Evolutionary conservation across 2,888 invertebrate species (phyloP).

Genomic region (Cephus nigrinus): DNA sequence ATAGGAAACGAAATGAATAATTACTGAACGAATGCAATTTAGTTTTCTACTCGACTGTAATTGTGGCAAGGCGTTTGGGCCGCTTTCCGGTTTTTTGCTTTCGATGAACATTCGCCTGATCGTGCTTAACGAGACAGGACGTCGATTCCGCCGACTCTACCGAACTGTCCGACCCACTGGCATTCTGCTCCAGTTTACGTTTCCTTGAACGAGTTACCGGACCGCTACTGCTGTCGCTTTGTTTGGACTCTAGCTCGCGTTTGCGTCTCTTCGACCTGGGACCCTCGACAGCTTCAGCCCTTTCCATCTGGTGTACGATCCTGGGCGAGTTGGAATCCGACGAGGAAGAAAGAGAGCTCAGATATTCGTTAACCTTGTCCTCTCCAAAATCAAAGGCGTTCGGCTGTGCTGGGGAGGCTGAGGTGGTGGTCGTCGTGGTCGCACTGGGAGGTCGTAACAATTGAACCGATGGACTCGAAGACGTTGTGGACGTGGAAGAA

Average conservation of each 20-base stretch:
- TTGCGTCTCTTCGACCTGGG: constrained; percentile 41
- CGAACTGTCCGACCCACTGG: constrained; percentile 33
- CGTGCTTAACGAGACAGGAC: constrained; percentile 31
- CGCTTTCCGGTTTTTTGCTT: constrained; percentile 55
- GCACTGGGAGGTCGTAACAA: constrained; percentile 44
- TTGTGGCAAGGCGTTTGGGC: constrained; percentile 47
- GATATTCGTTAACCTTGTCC: constrained; percentile 67
- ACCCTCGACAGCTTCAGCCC: constrained; percentile 18
- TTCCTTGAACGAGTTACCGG: constrained; percentile 60
- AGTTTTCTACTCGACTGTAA: constrained; percentile 46
- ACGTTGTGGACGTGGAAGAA: constrained; percentile 65
- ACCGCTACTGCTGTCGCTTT: constrained; percentile 31
- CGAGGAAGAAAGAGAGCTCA: constrained; percentile 67
- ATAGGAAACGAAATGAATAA: constrained; percentile 34
- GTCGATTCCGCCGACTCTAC: constrained; percentile 35
- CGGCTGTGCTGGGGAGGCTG: constrained; percentile 54
- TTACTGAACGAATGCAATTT: constrained; percentile 19
- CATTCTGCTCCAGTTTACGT: constrained; percentile 50
- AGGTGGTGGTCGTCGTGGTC: constrained; percentile 35
- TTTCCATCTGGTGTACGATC: constrained; percentile 17
- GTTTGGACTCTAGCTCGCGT: constrained; percentile 23
- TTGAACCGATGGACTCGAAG: constrained; percentile 47
- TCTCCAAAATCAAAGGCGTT: constrained; percentile 67
- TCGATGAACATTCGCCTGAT: constrained; percentile 42
- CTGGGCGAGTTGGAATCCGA: constrained; percentile 56